Evolutionary conservation across 2,113 vertebrate species (phyloP).

Genomic region (Trogon surrucura): DNA sequence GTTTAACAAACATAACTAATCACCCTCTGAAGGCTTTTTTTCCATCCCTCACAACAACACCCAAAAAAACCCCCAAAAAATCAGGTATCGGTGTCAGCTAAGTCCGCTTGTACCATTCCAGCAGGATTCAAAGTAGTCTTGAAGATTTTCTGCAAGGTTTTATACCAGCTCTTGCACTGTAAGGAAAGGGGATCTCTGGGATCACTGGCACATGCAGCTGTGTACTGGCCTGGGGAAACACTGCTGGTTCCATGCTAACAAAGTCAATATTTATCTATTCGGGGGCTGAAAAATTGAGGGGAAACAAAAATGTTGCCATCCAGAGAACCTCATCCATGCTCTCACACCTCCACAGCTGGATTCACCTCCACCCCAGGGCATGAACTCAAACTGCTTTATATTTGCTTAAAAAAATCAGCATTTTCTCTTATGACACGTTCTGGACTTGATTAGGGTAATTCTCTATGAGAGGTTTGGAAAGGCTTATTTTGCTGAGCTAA

Average conservation of each 20-base stretch:
- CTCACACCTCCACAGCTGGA: neutral
- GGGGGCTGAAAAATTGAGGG: neutral
- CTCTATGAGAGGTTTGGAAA: neutral
- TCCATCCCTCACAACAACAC: neutral
- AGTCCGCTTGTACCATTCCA: neutral
- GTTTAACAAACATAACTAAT: neutral
- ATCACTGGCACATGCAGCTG: neutral
- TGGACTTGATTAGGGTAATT: neutral
- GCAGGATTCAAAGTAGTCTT: neutral
- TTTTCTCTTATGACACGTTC: neutral
- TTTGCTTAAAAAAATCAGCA: neutral
- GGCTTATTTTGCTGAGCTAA: slow-evolving; percentile 9
- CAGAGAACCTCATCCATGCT: neutral
- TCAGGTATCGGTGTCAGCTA: neutral
- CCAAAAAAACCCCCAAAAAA: neutral
- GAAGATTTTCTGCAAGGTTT: neutral
- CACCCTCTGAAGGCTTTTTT: neutral
- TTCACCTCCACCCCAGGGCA: neutral
- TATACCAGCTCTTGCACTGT: neutral
- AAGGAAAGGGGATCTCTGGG: neutral
- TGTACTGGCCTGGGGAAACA: neutral
- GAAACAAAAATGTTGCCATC: neutral
- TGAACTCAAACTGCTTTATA: neutral
- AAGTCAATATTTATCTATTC: neutral
- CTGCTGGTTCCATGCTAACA: neutral